Conservation (phyloP, 2,888 invertebrate genomes). For the Mythimna vitellina region DNA sequence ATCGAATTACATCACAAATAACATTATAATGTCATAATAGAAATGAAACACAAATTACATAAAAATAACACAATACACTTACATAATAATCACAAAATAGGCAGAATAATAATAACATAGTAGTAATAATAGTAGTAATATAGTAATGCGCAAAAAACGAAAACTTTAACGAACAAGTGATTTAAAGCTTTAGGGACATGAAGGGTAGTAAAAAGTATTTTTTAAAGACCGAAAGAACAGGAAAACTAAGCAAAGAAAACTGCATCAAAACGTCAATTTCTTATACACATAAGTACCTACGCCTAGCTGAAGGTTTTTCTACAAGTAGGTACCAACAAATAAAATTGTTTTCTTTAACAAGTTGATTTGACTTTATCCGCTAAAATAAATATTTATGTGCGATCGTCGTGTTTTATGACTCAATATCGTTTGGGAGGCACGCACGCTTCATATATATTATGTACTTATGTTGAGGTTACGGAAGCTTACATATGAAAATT, state of each 20-base stretch:
- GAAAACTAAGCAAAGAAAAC: no score
- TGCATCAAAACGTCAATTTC: not conserved
- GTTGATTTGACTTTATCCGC: conserved; percentile 37
- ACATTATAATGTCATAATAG: no score
- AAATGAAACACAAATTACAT: no score
- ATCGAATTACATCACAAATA: no score
- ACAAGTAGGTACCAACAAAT: not conserved
- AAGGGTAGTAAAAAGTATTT: no score
- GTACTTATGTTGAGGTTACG: conserved; percentile 27
- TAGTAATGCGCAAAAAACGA: no score
- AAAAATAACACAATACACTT: no score
- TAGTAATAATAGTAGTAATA: no score
- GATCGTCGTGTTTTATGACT: conserved; percentile 47
- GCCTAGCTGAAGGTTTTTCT: conserved; percentile 5
- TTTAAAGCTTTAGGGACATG: no score
- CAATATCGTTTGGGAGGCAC: conserved; percentile 45
- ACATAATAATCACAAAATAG: no score
- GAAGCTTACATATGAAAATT: conserved; percentile 30
- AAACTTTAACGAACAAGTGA: not conserved
- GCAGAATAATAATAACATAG: no score
- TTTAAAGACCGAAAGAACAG: no score
- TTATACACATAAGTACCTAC: not conserved
- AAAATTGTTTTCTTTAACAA: conserved; percentile 39
- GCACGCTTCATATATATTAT: conserved; percentile 17
- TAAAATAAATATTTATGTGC: conserved; percentile 50